These are phyloP conservation scores for Cairina moschata DNA, from an alignment of 2,113 vertebrate genomes.

Conservation along the genomic window DNA sequence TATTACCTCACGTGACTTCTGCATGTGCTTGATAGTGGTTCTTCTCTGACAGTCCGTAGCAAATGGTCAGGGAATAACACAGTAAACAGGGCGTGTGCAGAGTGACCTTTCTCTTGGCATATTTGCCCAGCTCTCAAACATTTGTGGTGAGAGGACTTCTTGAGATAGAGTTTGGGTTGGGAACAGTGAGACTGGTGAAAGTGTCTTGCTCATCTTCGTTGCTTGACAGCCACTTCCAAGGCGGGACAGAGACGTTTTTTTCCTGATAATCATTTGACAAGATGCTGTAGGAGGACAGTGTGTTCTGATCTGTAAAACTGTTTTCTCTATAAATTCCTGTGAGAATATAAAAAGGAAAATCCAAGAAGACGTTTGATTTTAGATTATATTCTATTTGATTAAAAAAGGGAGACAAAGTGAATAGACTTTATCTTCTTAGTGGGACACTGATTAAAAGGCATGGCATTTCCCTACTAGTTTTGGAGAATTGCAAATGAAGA, in stretches of 20 bases:
- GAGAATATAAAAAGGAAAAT: slow-evolving; percentile 6
- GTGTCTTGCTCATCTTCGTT: neutral
- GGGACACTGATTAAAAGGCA: neutral
- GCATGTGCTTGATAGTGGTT: neutral
- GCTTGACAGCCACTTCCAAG: neutral
- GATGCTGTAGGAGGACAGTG: neutral
- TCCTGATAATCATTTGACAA: neutral
- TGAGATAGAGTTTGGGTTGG: neutral
- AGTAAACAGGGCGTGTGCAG: neutral
- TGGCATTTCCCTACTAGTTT: neutral
- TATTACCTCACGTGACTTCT: neutral
- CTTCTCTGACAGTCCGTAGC: neutral
- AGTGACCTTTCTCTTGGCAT: neutral
- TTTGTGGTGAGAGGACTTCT: neutral
- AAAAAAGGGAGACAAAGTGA: neutral
- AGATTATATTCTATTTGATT: neutral
- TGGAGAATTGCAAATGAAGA: neutral
- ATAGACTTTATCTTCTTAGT: neutral
- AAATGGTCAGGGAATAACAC: neutral
- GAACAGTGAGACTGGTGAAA: neutral
- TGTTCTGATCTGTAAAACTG: neutral
- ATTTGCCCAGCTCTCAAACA: neutral
- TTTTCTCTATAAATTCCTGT: slow-evolving; percentile 2
- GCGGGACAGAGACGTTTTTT: neutral
- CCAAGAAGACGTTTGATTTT: neutral